Conservation (phyloP, 2,888 invertebrate species). For the Drosophila paramelanica region DNA sequence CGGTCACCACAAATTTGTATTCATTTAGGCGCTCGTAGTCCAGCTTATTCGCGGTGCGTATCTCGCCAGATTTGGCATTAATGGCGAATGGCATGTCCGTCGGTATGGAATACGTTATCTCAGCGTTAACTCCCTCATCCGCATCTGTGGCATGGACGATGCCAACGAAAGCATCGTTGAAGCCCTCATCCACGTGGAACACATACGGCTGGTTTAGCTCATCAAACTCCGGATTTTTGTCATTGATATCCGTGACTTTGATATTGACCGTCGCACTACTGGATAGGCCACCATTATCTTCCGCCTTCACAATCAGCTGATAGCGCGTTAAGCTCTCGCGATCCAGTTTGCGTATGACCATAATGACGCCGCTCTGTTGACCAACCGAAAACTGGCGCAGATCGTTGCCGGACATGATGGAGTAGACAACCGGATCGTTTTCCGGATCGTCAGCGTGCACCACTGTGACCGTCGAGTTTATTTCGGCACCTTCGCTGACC, state of each 20-base stretch:
- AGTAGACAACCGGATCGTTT: conserved; percentile 93
- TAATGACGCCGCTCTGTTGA: conserved; percentile 94
- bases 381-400: conserved; percentile 95
- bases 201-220: conserved; percentile 89
- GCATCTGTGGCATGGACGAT: conserved; percentile 93
- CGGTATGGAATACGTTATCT: conserved; percentile 92
- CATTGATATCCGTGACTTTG: conserved; percentile 95
- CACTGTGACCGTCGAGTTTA: conserved; percentile 93
- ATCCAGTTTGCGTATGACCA: conserved; percentile 93
- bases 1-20: conserved; percentile 92
- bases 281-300: conserved; percentile 92
- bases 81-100: conserved; percentile 91
- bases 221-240: conserved; percentile 96
- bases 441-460: conserved; percentile 95
- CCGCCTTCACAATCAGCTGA: conserved; percentile 93
- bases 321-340: conserved; percentile 95
- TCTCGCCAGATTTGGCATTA: conserved; percentile 92
- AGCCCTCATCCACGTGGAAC: conserved; percentile 92
- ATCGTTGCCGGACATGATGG: conserved; percentile 95
- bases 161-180: conserved; percentile 88
- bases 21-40: conserved; percentile 94
- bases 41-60: conserved; percentile 89
- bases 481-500: conserved; percentile 95
- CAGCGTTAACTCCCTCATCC: conserved; percentile 94
- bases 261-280: conserved; percentile 94